Evolutionary conservation across 2,113 vertebrate genomes (phyloP).

Genomic region (Charadrius vociferus): DNA sequence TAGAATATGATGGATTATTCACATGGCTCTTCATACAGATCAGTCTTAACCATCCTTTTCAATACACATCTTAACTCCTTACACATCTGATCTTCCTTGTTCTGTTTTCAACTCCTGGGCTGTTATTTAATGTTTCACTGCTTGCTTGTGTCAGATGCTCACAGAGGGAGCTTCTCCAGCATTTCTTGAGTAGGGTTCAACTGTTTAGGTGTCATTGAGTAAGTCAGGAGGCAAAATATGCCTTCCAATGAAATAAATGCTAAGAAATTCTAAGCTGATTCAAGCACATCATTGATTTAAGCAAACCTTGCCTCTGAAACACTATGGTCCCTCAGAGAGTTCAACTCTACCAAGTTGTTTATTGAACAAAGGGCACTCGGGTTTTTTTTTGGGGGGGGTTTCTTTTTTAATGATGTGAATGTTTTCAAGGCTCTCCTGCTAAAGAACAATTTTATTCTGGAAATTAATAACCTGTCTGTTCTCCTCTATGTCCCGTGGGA

Average conservation of each 20-base stretch:
- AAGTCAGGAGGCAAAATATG: not conserved
- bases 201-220: not conserved
- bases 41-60: not conserved
- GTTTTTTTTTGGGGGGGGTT: rapidly evolving
- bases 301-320: not conserved
- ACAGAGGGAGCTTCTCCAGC: not conserved
- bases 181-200: not conserved
- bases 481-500: not conserved
- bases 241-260: not conserved
- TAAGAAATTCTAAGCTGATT: not conserved
- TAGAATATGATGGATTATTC: not conserved
- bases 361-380: not conserved
- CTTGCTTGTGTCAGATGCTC: not conserved
- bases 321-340: not conserved
- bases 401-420: not conserved
- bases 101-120: not conserved
- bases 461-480: not conserved
- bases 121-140: not conserved
- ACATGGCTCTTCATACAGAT: not conserved
- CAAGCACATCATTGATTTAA: not conserved
- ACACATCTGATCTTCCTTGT: not conserved
- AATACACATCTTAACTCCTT: not conserved
- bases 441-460: not conserved
- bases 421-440: not conserved
- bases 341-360: not conserved